Evolutionary conservation across 92 coral and sea anemone species (phyloP), one percentile per base, ranked within the genome.

Genomic region (Paramuricea clavata): DNA sequence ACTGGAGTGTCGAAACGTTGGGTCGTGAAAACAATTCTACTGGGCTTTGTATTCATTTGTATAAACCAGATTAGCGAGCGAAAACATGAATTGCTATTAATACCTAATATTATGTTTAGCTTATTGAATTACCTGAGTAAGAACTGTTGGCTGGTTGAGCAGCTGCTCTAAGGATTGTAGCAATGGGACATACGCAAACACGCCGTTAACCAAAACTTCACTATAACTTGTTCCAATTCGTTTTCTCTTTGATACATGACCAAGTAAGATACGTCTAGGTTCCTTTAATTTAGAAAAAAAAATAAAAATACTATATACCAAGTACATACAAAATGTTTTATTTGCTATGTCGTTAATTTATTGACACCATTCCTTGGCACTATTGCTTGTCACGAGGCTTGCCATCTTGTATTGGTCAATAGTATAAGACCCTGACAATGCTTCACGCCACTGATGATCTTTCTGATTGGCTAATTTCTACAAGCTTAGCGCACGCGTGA

Each of bases 241-340:
- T 62, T 83, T 59, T 67, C 79, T 68, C 56, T 54, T 81, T 33
- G 93, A 80, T 28, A 59, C 23, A 59, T 85, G 90, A 35, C 93
- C 90, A 36, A 90, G 87, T 23, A 86, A 57, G 54, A 90, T 76
- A 42, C 93, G 83, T 34, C 77, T 47, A 26, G 93, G 93, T 74
- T 41, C 81, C 93, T 39, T 90, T 26, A 65, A 65, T 65, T 65
- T 26, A 65, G 19, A 65, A 57, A 26, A 80, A 21, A 11, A 28
- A 28, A 1, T 80, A 33, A 10, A 60, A 28, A 61, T 54, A 52
- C 6, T 52, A 13, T 13, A 21, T 2, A 52, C 4, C n/a, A 52
- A 52, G 61, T 52, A 52, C 61, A 52, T 17, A 52, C 21, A 52
- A 52, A 52, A 52, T 17, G 21, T 52, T 52, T 52, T 52, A 52